Conservation (phyloP, 2,888 invertebrate species). For the Physocephala rufipes region DNA sequence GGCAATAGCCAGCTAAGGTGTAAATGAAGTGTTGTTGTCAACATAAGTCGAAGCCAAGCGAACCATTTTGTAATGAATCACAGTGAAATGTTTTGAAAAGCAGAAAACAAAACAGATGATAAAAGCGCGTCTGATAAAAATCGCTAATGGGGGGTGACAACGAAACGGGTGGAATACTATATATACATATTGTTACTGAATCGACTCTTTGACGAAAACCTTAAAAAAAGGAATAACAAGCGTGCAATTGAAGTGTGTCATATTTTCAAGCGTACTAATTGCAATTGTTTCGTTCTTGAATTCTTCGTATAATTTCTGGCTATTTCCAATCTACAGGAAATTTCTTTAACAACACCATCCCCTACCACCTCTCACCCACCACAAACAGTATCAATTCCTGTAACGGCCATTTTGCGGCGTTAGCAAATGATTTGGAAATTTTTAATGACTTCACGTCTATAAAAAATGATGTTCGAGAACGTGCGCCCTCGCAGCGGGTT, state of each 20-base stretch:
- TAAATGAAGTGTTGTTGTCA: slow-evolving; percentile 8
- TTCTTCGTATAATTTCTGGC: no score
- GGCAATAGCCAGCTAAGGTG: not conserved
- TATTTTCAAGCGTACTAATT: slow-evolving; percentile 1
- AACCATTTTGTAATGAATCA: slow-evolving; percentile 21
- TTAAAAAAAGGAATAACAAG: not conserved
- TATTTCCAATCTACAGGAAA: no score
- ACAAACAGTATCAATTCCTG: not conserved
- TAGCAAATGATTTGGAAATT: slow-evolving; percentile 21
- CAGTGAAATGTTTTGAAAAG: not conserved
- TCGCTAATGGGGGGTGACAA: slow-evolving; percentile 12
- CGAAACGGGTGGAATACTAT: slow-evolving; percentile 14
- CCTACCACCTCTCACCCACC: not conserved
- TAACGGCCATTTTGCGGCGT: slow-evolving; percentile 21
- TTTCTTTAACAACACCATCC: no score
- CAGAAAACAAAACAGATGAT: not conserved
- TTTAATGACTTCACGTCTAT: slow-evolving; percentile 13
- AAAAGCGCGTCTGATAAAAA: not conserved
- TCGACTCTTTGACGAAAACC: no score
- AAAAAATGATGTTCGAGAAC: not conserved
- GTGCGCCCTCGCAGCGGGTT: not conserved
- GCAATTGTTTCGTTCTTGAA: not conserved
- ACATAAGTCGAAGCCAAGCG: not conserved
- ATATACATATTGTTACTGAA: not conserved
- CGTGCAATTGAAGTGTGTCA: not conserved